Evolutionary conservation across 2,888 invertebrate species (phyloP).

Genomic region (Xestia ashworthii): DNA sequence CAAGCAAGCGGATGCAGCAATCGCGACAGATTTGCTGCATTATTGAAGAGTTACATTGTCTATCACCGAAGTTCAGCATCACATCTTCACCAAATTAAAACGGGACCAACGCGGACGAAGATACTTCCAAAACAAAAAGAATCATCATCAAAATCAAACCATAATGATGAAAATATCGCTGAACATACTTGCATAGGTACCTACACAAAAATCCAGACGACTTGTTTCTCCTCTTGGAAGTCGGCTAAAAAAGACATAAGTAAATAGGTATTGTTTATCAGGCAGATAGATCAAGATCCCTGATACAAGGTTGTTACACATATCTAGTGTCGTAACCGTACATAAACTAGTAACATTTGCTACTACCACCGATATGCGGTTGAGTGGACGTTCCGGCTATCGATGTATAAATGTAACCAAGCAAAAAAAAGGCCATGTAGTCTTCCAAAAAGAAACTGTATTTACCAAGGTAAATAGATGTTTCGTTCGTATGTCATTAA

Average conservation of each 20-base stretch:
- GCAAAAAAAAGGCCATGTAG: not conserved
- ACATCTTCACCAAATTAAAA: not conserved
- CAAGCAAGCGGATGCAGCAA: not conserved
- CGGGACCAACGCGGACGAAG: not conserved
- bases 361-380: not conserved
- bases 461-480: not conserved
- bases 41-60: not conserved
- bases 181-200: not conserved
- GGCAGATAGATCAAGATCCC: too few species aligned
- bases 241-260: not conserved
- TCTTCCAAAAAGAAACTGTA: slow-evolving; percentile 13
- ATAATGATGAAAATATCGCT: not conserved
- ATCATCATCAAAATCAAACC: not conserved
- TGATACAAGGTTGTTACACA: not conserved
- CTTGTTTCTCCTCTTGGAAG: not conserved
- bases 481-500: not conserved
- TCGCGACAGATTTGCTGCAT: not conserved
- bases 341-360: not conserved
- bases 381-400: not conserved
- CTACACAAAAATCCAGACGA: not conserved
- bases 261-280: not conserved
- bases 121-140: not conserved
- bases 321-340: not conserved
- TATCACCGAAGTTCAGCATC: not conserved
- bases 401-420: not conserved